Conservation (phyloP, 2,113 vertebrate species). For the Dromas ardeola region DNA sequence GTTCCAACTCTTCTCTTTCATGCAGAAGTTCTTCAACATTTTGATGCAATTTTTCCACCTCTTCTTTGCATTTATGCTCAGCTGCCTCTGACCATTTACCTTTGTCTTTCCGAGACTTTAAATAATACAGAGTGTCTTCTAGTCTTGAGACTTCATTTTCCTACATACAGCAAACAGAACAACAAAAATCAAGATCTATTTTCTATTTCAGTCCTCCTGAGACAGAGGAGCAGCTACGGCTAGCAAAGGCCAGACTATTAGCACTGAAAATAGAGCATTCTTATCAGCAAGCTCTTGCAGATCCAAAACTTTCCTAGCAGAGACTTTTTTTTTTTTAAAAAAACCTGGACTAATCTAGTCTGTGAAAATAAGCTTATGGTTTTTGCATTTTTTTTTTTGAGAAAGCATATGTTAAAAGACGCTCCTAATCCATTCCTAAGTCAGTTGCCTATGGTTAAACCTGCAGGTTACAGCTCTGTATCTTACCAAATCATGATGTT, state of each 20-base stretch:
- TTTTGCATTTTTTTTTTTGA: not conserved
- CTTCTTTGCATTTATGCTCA: conserved; percentile 12
- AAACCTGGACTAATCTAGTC: not conserved
- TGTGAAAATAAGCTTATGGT: not conserved
- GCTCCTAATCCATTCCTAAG: not conserved
- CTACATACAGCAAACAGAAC: conserved; percentile 33
- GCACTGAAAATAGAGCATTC: not conserved
- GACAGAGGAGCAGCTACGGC: not conserved
- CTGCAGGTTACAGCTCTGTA: not conserved
- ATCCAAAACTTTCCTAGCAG: not conserved
- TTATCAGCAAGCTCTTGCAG: not conserved
- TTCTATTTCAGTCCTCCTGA: not conserved
- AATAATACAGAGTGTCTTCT: conserved; percentile 68
- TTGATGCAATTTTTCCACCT: conserved; percentile 52
- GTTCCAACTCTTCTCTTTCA: conserved; percentile 73
- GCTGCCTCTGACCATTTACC: conserved; percentile 24
- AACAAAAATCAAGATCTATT: not conserved
- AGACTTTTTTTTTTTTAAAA: not conserved
- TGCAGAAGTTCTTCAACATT: conserved; percentile 65
- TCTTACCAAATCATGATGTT: conserved; percentile 82
- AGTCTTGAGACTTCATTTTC: conserved; percentile 76
- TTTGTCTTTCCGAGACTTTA: conserved; percentile 64
- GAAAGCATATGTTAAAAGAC: not conserved
- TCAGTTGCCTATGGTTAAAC: not conserved
- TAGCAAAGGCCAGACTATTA: not conserved